Evolutionary conservation across 1,140 invertebrate genomes (phyloP), one percentile per base, ranked within the genome.

Genomic region (Stegodyphus dumicola): DNA sequence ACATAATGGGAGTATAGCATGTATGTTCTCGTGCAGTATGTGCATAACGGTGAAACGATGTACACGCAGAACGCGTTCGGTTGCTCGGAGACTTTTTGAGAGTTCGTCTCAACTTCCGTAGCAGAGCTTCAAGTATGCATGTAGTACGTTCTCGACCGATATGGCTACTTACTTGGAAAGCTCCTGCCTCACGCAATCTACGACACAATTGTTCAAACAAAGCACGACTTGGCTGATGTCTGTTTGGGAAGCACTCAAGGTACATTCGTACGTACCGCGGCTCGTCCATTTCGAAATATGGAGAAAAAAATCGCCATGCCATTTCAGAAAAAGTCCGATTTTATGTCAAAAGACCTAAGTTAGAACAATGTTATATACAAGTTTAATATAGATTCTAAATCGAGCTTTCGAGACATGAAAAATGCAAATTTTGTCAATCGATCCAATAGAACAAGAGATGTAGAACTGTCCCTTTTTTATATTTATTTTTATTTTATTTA

Each of bases 1-100:
- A 86, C 79, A 60, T 85, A 75, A 69, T 78, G 86, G 9, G 67
- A 65, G 69, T 85, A 64, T 60, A 73, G 6, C 6, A 4, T 56
- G 48, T 77, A 4, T 56, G 48, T 77, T 2, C 9, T 73, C 70
- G 51, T 52, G 70, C 51, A 73, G 51, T 51, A 73, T 73, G 48
- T 6, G 70, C 48, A 49, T 51, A 48, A 5, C n/a, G 10, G 7
- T 17, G 2, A 52, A 75, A 56, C 7, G 53, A 7, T 6, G 6
- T 60, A 5, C 51, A 54, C 73, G n/a, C 7, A 73, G 6, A 9
- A 51, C 51, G 49, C 6, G n/a, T 51, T 52, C 5, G 51, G 11
- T 51, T 51, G 18, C 48, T 73, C 70, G 33, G 3, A 73, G 7
- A 52, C 70, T 73, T 73, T 73, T 73, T 49, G n/a, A 7, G 70